Evolutionary conservation across 2,888 invertebrate genomes (phyloP), one percentile per base, ranked within the genome.

Genomic region (Nycteola revayana): DNA sequence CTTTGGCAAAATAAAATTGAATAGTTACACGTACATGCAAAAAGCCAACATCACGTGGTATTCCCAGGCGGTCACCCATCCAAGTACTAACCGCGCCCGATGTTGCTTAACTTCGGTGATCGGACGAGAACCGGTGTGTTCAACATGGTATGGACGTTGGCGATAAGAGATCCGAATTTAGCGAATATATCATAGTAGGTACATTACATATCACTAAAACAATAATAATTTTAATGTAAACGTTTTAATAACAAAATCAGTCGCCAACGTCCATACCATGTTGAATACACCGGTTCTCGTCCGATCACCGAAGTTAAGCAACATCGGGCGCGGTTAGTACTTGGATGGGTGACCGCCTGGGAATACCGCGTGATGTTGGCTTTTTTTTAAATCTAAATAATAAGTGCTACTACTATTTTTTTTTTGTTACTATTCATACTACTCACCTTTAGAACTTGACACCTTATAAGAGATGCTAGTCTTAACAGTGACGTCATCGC

Each of bases 391-490:
- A n/a, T n/a, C n/a, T n/a, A n/a, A n/a, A n/a, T n/a, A n/a, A n/a
- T n/a, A n/a, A n/a, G n/a, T n/a, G n/a, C n/a, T n/a, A n/a, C n/a
- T n/a, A n/a, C n/a, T n/a, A n/a, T n/a, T n/a, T n/a, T n/a, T n/a
- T n/a, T n/a, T n/a, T n/a, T n/a, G n/a, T n/a, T n/a, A n/a, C n/a
- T n/a, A n/a, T n/a, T n/a, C n/a, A n/a, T n/a, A n/a, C n/a, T n/a
- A n/a, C 35, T 60, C 58, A 86, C 87, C 87, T 76, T 86, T 86
- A 33, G 87, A 84, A 44, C 80, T 90, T 60, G 94, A 95, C 43
- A 95, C 94, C 71, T 93, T 91, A 71, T 93, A 95, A 0, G 95
- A 94, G 1, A 95, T 93, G 64, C 95, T 95, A 0, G 95, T 95
- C 60, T 94, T 93, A 7, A 95, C 94, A 0, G 93, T 92, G 11